Evolutionary conservation across 2,797 vertebrate genomes (phyloP), one percentile per base, ranked within the genome.

Genomic region (Parauchenoglanis punctatus): DNA sequence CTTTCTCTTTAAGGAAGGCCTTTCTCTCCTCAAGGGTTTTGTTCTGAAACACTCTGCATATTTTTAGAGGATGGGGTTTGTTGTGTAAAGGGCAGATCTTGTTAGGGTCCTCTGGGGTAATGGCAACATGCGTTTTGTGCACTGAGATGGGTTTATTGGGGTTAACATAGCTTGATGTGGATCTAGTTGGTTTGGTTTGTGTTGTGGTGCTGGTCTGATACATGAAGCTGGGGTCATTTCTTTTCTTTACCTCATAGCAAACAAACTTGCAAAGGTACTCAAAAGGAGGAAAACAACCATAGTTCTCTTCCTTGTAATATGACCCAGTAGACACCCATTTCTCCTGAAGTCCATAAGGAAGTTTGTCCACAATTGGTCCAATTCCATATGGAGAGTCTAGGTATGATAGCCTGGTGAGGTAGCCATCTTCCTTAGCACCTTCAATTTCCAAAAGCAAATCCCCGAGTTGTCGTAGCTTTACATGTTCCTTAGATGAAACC

Each of bases 281-380:
- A 23, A 92, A 91, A 0, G 88, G 90, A 44, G 86, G 88, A 10
- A 88, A 92, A 8, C 23, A 4, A 31, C 86, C 77, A 23, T 84
- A 0, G 13, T 90, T 85, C 0, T 81, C 7, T 59, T 91, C 83
- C 84, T 91, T 90, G 23, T 89, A 40, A 90, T 13, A 1, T 25
- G 85, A 91, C 0, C 88, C 49, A 49, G 49, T 7, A 7, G 10
- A 49, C 49, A 49, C 49, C 49, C 49, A 49, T 10, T 83, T 92
- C 4, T 91, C 90, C 8, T 91, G 90, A 10, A 90, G 86, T 1
- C 61, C 7, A 59, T 54, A 91, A 15, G 90, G 85, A 7, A 91
- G 87, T 88, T 87, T 12, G 87, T 80, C 77, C 1, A 88, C 56
- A 8, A 92, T 89, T 56, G 86, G 88, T 11, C 63, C 13, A 8